A percentile compares a stretch with the other conserved stretches of the same genome.
Conservation (phyloP, 2,888 invertebrate species). For the Tetropium fuscum region DNA sequence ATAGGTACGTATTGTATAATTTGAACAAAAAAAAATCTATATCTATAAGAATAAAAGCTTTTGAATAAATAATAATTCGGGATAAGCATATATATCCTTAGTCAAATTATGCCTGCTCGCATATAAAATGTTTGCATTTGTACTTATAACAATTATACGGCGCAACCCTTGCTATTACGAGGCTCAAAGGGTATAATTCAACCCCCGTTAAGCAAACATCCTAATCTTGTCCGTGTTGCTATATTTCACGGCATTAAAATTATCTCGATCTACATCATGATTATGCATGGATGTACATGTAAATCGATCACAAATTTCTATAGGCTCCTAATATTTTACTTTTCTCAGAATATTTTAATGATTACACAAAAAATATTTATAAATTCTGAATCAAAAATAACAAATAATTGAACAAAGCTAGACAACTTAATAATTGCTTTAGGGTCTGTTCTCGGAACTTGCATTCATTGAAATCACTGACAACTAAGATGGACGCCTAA, state of each 20-base stretch:
- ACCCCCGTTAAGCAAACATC: conserved; percentile 44
- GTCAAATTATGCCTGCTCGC: conserved; percentile 44
- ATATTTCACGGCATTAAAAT: conserved; percentile 53
- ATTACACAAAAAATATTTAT: no score
- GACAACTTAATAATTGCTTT: no score
- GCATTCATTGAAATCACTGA: no score
- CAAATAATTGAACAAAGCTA: no score
- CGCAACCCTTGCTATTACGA: conserved; percentile 41
- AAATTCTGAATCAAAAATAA: no score
- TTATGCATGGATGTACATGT: no score
- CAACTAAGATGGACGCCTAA: no score
- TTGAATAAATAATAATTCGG: conserved; percentile 29
- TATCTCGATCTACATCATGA: conserved; percentile 42
- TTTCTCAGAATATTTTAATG: no score
- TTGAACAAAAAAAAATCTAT: neutral
- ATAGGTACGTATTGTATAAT: no score
- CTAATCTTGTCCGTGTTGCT: conserved; percentile 47
- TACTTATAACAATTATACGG: conserved; percentile 47
- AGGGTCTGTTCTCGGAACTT: no score
- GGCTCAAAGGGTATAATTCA: conserved; percentile 42
- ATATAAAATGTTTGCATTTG: conserved; percentile 45
- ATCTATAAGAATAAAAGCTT: conserved; percentile 20
- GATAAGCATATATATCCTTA: conserved; percentile 34
- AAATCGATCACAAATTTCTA: no score
- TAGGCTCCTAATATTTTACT: no score